Evolutionary conservation across 2,113 vertebrate genomes (phyloP).

Genomic region (Myotis brandtii): DNA sequence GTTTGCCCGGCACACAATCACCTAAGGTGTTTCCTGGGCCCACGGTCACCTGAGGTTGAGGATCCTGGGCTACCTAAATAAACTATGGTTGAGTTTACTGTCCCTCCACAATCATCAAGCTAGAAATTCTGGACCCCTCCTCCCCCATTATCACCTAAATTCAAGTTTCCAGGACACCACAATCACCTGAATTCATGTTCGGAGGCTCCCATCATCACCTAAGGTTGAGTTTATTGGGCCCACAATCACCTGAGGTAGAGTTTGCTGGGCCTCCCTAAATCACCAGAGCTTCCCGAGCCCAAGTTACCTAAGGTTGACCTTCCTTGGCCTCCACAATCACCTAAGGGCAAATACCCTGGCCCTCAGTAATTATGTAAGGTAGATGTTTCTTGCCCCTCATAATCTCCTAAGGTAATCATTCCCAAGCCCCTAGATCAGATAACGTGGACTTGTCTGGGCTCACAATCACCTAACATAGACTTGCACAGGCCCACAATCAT

Average conservation of each 20-base stretch:
- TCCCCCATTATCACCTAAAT: not conserved
- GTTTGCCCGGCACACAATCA: not conserved
- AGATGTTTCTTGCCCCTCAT: not conserved
- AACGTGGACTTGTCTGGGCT: not conserved
- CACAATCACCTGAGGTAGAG: not conserved
- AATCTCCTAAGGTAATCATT: too few relatives aligned
- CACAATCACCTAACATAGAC: not conserved
- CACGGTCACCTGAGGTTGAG: not conserved
- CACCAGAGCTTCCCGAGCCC: not conserved
- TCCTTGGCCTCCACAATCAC: not conserved
- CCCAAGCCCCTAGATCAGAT: not conserved
- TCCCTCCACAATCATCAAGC: not conserved
- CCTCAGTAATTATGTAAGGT: not conserved
- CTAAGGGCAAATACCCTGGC: not conserved
- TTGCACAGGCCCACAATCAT: not conserved
- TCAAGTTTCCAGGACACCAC: not conserved
- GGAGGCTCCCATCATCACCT: not conserved
- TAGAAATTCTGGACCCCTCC: not conserved
- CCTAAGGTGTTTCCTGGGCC: not conserved
- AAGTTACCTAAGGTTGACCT: not conserved
- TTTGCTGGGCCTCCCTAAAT: not conserved
- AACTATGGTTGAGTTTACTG: not conserved
- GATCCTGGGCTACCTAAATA: not conserved
- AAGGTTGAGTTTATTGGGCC: not conserved
- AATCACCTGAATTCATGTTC: not conserved